Evolutionary conservation across 1,140 invertebrate species (phyloP), one percentile per base, ranked within the genome.

Genomic region (Plectrocnemia conspersa): DNA sequence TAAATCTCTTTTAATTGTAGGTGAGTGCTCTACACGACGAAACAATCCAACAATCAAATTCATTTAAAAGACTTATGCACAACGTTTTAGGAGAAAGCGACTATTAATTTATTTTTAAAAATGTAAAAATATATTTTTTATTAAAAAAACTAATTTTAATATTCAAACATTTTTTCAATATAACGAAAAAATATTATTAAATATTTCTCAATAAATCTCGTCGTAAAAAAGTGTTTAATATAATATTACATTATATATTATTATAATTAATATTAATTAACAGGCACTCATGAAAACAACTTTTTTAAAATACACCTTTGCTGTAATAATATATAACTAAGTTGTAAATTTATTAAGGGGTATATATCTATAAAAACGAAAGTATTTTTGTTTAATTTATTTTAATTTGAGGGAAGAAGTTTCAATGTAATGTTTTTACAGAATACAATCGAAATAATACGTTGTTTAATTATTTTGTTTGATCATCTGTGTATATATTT

Each of bases 11-110:
- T 36, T 47, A 38, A 41, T 78, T 77, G n/a, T 69, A 82, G 79
- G 73, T 80, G 54, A 80, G 76, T 62, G 73, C 77, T 22, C 64
- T 75, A 52, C 76, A 81, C 46, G 81, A 82, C 65, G 88, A 91
- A 64, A 82, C 82, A 63, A 93, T 93, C 66, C 89, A 91, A 64
- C 91, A 94, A 69, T 93, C 89, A 68, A 85, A 86, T 69, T 89
- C 88, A 55, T 94, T 93, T 79, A 91, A 89, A 71, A 85, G 89
- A 66, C 82, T 94, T 64, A 94, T 94, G 91, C 84, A 87, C 76
- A 85, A 88, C 73, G 88, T 92, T 53, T 76, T 91, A 65, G 86
- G 85, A 56, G 83, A 89, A 74, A 82, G 80, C 53, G 82, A 85
- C 64, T 88, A 85, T 68, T 88, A 81, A 59, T 38, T 38, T 16